Evolutionary conservation across 2,113 vertebrate genomes (phyloP).

Genomic region (Lepus europaeus): DNA sequence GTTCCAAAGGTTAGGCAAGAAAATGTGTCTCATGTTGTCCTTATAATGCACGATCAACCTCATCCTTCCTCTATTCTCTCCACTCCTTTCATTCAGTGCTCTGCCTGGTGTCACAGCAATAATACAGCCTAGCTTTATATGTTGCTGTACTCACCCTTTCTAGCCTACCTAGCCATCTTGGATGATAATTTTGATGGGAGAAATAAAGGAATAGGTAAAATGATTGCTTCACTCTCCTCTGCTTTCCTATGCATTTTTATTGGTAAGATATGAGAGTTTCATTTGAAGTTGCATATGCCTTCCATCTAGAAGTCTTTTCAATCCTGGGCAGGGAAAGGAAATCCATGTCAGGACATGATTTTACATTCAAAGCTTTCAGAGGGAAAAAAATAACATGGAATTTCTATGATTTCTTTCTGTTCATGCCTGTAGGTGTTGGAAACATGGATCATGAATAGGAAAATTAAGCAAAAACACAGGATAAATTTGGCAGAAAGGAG

Average conservation of each 20-base stretch:
- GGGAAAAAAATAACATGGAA: neutral
- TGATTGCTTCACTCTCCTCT: neutral
- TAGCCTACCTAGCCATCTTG: neutral
- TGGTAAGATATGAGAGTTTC: neutral
- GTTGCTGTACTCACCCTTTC: neutral
- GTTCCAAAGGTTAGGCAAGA: neutral
- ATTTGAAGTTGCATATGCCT: neutral
- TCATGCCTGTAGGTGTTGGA: neutral
- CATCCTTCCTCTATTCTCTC: neutral
- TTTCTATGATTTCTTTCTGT: conserved; percentile 11
- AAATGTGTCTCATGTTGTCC: neutral
- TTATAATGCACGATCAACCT: neutral
- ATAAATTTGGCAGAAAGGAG: neutral
- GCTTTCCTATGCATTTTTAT: neutral
- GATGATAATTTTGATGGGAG: neutral
- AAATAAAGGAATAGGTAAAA: neutral
- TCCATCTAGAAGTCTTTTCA: neutral
- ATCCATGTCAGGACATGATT: neutral
- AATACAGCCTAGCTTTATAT: neutral
- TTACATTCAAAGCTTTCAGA: neutral
- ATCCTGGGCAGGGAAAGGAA: neutral
- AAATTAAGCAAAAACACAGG: neutral
- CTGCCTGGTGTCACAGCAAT: neutral
- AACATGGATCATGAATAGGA: neutral
- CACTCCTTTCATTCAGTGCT: neutral